Evolutionary conservation across 2,888 invertebrate genomes (phyloP).

Genomic region (Ophion ellenae): DNA sequence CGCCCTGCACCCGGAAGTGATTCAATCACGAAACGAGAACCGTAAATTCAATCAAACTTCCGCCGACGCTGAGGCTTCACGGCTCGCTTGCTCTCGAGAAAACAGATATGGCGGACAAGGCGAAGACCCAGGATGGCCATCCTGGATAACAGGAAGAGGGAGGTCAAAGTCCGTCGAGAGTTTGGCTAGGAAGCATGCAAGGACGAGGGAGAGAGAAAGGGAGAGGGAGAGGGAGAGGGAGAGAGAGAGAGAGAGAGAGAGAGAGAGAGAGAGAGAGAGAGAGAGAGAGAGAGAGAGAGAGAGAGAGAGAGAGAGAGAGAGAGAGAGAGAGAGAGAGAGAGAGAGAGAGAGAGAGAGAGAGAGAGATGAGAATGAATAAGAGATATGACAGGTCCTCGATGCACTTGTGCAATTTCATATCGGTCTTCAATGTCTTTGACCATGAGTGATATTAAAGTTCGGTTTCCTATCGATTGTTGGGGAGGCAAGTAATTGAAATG

Average conservation of each 20-base stretch:
- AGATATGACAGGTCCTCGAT: no score
- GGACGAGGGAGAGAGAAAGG: conserved; percentile 6
- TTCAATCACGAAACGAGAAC: conserved; percentile 66
- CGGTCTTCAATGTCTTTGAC: no score
- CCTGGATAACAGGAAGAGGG: conserved; percentile 42
- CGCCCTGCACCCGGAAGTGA: conserved; percentile 59
- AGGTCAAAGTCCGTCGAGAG: conserved; percentile 58
- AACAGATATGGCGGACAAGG: conserved; percentile 37
- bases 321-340: no score
- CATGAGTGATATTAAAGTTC: no score
- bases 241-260: conserved; percentile 8
- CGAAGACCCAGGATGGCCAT: conserved; percentile 33
- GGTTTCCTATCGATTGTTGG: no score
- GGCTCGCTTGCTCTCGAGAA: conserved; percentile 60
- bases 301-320: no score
- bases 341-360: no score
- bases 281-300: no score
- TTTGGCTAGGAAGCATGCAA: conserved; percentile 51
- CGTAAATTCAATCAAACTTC: conserved; percentile 67
- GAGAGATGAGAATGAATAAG: no score
- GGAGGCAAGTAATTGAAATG: not conserved
- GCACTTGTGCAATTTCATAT: no score
- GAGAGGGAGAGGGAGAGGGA: not conserved
- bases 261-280: not conserved
- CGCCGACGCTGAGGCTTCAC: conserved; percentile 62